Base-by-base conservation (phyloP, 1,140 invertebrate species). In the Drosophila bocki region DNA sequence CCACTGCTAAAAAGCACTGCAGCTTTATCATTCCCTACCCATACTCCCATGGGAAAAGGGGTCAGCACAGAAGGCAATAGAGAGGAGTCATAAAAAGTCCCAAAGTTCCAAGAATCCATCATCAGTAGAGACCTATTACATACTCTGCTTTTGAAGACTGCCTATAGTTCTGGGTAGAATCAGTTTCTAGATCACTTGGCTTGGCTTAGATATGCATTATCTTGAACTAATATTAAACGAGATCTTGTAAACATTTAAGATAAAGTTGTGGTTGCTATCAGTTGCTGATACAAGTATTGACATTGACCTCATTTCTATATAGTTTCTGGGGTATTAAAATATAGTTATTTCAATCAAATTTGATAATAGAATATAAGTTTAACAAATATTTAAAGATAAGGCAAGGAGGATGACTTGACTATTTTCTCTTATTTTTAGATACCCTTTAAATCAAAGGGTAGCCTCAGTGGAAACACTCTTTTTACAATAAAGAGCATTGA, bases 401-500 rank as follows among this genome's bases (percentile, higher is more conserved):
- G 9, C 1, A 19, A 17, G 11, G 1, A 5, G 12, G 12, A 68
- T 69, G 22, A 42, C 12, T 13, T 37, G 37, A 17, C 29, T 0
- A 17, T 11, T 47, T 29, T 13, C 32, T 70, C 29, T 13, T 15
- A 48, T 42, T 29, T 42, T 35, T 3, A 29, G 7, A 57, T 48
- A 48, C 42, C 22, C 69, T 70, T 76, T 7, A 54, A 11, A 15
- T 29, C 33, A 42, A 59, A 26, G 47, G 39, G 48, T 42, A 58
- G 32, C 8, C 12, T 35, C 19, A 15, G 12, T 33, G 39, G 22
- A 57, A 53, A 41, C 41, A 39, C 32, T 44, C 32, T 22, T 37
- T 32, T 19, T 42, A 42, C 50, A 22, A 58, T 56, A 53, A 44
- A 71, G 74, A 82, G 59, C 82, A 78, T 75, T 70, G 82, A 84